Percentiles rank a stretch among this genome's conserved stretches.
These are phyloP conservation scores for Conistra vaccinii DNA, from an alignment of 2,888 invertebrate genomes.

Conservation along the genomic window DNA sequence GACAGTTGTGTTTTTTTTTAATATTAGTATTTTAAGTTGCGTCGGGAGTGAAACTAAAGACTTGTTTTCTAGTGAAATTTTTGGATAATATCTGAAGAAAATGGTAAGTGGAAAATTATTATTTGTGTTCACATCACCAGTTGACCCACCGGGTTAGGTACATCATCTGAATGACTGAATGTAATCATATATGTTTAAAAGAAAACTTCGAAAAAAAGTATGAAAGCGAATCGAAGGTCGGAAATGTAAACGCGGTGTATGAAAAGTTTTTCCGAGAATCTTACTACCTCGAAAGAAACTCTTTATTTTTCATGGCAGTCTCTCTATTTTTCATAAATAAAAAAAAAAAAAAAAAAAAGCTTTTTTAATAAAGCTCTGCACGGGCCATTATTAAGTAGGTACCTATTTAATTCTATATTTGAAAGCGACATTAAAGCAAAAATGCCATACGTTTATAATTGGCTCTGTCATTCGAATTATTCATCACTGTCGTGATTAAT, in stretches of 20 bases:
- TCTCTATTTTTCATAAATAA: constrained; percentile 45
- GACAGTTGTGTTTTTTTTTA: constrained; percentile 59
- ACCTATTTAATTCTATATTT: constrained; percentile 34
- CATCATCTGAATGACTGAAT: no score
- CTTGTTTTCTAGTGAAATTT: constrained; percentile 41
- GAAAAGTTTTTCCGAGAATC: background rate
- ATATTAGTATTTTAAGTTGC: background rate
- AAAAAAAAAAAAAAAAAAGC: no score
- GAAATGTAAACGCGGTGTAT: background rate
- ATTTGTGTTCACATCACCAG: no score
- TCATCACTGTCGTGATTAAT: background rate
- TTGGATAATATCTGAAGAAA: constrained; percentile 54
- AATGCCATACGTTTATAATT: constrained; percentile 27
- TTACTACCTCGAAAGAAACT: background rate
- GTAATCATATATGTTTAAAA: background rate
- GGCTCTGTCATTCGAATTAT: background rate
- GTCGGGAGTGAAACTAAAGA: constrained; percentile 39
- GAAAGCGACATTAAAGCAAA: constrained; percentile 29
- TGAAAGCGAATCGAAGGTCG: background rate
- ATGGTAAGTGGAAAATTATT: constrained; percentile 52
- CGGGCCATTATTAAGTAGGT: constrained; percentile 12
- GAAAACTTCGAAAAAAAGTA: background rate
- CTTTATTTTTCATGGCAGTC: background rate
- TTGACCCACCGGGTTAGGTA: no score
- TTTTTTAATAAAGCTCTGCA: constrained; percentile 27